Base-by-base conservation (phyloP, 2,888 invertebrate genomes). In the Meteorus colon region DNA sequence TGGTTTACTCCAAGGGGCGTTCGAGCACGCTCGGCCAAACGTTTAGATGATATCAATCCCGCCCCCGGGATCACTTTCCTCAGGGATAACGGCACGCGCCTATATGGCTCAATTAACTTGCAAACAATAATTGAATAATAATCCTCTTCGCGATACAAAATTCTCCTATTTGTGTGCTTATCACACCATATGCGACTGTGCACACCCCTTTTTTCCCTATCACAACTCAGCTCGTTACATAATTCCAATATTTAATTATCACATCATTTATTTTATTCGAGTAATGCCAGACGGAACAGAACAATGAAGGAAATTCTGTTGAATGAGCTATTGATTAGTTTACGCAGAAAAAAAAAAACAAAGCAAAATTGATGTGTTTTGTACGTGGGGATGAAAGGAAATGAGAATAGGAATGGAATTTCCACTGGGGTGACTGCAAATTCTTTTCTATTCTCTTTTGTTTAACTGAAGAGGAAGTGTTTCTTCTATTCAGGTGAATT, bases 41-140 rank as follows among this genome's bases (percentile, higher is more conserved):
- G 68, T 62, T 55, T 76, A 67, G 76, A 68, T 60, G 60, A 10
- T 68, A 76, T 76, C 76, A 76, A 68, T 73, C 67, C 62, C 59
- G 41, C 60, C 62, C 60, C 29, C 24, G 19, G 67, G 68, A 74
- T 74, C 68, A 74, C 60, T 62, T 74, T 74, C 67, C 68, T 75
- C 63, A 72, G 68, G 73, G 63, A 62, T 62, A 63, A 62, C 55
- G 67, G 37, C 75, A 76, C 75, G 71, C 66, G 75, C 19, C 68
- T 19, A 51, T 67, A 41, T 55, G 48, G 37, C 68, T 73, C 73
- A 73, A 73, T 76, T 76, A 73, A 73, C 73, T 72, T 62, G 6
- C 37, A 41, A 63, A 75, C 70, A 73, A 76, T 76, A 27, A 76
- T 76, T 73, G 73, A 75, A 75, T 76, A 60, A 73, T 76, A 75